Base-by-base conservation (phyloP, 2,797 vertebrate species). In the Tadarida brasiliensis region DNA sequence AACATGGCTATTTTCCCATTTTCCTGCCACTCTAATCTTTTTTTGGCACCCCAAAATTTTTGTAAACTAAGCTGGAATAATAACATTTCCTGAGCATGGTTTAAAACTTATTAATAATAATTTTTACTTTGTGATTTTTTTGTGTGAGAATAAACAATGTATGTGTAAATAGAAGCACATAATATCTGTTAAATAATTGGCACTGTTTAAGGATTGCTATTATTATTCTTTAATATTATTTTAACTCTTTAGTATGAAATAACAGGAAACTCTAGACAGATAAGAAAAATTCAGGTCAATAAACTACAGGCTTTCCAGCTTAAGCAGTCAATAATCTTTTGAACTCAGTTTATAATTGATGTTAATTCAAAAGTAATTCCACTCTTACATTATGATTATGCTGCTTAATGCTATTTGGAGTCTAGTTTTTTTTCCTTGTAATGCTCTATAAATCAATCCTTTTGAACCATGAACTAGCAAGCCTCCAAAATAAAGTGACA, bases 291-390 rank as follows among this genome's bases (percentile, higher is more conserved):
- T 33, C 83, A 93, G 59, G 39, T 59, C 82, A 91, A 87, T 81
- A 96, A 95, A 63, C 16, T 33, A 77, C 28, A 87, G 49, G 17
- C n/a, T 94, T 92, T 87, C 28, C 51, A 94, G 44, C 44, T 24
- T 89, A 88, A 74, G 82, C 44, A 91, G 77, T 94, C 94, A 97
- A 92, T 95, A 97, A 76, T 95, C 67, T 91, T 96, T 87, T 71
- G 54, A 88, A 91, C 22, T 94, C 44, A 92, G 91, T 97, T 94
- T 76, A 94, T 95, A 97, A 94, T 61, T 95, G 94, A 91, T 70
- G 85, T 82, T 94, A 97, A 91, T 97, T 97, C 87, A 90, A 96
- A 97, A 97, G 82, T 96, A 97, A 96, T 97, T 83, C 26, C 92
- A 61, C 30, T 39, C 0, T 85, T 78, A 84, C n/a, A 93, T 94